A percentile compares a stretch with the other conserved stretches of the same genome.
Conservation (phyloP, 2,888 invertebrate species). For the Melinaea menophilus region DNA sequence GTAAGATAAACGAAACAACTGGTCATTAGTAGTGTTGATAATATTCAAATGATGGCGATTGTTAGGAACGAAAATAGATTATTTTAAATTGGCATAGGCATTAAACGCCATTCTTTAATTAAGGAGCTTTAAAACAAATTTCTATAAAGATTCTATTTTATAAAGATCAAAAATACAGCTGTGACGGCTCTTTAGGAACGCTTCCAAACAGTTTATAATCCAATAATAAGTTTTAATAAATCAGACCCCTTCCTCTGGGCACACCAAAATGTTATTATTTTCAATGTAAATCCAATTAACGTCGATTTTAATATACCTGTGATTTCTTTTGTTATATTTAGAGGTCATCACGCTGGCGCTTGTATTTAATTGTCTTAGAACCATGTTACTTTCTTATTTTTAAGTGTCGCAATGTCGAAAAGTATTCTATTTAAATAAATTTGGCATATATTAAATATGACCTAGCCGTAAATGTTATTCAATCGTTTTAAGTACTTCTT, state of each 20-base stretch:
- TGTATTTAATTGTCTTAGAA: conserved; percentile 10
- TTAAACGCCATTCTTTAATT: no score
- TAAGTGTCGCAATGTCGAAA: no score
- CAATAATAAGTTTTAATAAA: conserved; percentile 27
- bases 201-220: conserved; percentile 25
- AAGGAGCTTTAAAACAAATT: conserved; percentile 5
- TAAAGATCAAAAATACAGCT: conserved; percentile 9
- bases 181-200: conserved; percentile 18
- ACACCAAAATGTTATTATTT: conserved; percentile 25
- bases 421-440: no score
- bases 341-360: conserved; percentile 52
- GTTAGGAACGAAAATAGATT: no score
- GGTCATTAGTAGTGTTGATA: no score
- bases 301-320: conserved; percentile 23
- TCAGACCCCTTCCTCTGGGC: conserved; percentile 20
- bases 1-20: no score
- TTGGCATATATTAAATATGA: no score
- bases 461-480: no score
- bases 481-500: no score
- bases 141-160: background rate
- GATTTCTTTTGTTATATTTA: conserved; percentile 20
- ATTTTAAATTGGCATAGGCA: no score
- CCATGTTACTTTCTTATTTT: no score
- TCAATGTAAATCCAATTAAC: conserved; percentile 28
- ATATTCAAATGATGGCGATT: no score